These are phyloP conservation scores for Pagetopsis macropterus DNA, from an alignment of 2,797 vertebrate genomes.

Conservation along the genomic window DNA sequence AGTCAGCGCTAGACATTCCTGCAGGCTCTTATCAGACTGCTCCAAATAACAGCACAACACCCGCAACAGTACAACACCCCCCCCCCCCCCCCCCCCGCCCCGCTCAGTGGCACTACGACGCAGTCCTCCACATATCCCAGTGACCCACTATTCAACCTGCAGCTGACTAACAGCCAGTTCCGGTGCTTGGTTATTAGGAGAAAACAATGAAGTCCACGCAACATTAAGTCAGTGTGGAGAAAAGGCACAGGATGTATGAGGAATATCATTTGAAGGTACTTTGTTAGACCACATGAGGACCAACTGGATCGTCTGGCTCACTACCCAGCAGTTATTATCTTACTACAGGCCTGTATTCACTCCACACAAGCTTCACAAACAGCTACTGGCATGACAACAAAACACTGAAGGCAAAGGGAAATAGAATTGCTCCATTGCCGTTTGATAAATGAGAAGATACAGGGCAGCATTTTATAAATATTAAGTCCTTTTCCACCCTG, in stretches of 20 bases:
- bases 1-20: slow-evolving; percentile 72
- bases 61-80: no score
- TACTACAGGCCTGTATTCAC: slow-evolving; percentile 18
- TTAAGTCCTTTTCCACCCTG: background rate
- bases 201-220: background rate
- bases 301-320: slow-evolving; percentile 27
- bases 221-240: slow-evolving; percentile 22
- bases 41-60: slow-evolving; percentile 64
- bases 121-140: slow-evolving; percentile 56
- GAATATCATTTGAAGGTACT: slow-evolving; percentile 37
- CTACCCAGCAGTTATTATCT: slow-evolving; percentile 14
- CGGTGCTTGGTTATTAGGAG: slow-evolving; percentile 6
- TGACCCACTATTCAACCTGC: slow-evolving; percentile 64
- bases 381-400: slow-evolving; percentile 9
- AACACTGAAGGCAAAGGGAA: slow-evolving; percentile 9
- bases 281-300: slow-evolving; percentile 29
- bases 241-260: background rate
- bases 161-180: slow-evolving; percentile 8
- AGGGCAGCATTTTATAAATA: background rate
- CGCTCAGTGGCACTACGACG: slow-evolving; percentile 35
- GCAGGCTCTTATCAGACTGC: slow-evolving; percentile 69
- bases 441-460: slow-evolving; percentile 31
- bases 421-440: slow-evolving; percentile 13
- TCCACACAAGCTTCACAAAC: slow-evolving; percentile 20
- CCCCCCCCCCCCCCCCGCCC: slow-evolving; percentile 20